phyloP scores from a whole-genome alignment of 2,888 invertebrate species.

The Drosophila helvetica region DNA sequence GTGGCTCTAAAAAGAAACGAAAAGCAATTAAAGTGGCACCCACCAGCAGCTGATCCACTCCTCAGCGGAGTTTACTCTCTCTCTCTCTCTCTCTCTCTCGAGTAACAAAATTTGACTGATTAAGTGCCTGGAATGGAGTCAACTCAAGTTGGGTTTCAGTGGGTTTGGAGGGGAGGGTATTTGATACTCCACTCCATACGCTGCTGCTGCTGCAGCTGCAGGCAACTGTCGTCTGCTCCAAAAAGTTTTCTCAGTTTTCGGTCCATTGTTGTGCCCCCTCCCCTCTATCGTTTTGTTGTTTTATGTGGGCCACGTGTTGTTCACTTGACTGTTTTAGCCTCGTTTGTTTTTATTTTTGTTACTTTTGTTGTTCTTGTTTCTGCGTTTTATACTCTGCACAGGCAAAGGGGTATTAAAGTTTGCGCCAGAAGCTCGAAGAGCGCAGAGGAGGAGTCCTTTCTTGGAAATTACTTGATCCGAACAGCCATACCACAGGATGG shows the following conservation, averaged over 20 bases:
- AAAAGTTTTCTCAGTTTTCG: slow-evolving; percentile 31
- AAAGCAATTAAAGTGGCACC: slow-evolving; percentile 71
- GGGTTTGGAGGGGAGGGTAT: slow-evolving; percentile 9
- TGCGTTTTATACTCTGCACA: slow-evolving; percentile 10
- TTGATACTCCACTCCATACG: too few species aligned
- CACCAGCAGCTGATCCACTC: slow-evolving; percentile 62
- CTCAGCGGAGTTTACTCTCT: not conserved
- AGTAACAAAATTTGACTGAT: slow-evolving; percentile 71
- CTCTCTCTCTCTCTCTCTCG: not conserved
- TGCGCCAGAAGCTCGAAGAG: not conserved
- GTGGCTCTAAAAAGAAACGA: slow-evolving; percentile 43
- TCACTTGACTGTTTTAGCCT: slow-evolving; percentile 53
- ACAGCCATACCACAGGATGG: not conserved
- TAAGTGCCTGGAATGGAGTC: slow-evolving; percentile 63
- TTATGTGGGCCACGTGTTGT: slow-evolving; percentile 60
- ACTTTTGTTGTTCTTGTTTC: slow-evolving; percentile 28
- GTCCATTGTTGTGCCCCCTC: slow-evolving; percentile 11
- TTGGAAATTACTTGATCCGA: not conserved
- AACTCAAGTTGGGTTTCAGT: slow-evolving; percentile 33
- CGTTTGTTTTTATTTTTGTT: slow-evolving; percentile 51
- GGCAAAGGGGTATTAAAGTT: not conserved
- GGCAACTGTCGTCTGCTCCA: slow-evolving; percentile 51
- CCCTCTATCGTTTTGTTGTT: slow-evolving; percentile 31
- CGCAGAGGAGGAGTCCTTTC: too few species aligned
- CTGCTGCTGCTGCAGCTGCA: slow-evolving; percentile 62